phyloP scores from a whole-genome alignment of 2,113 vertebrate genomes.

The Anguilla japonica region DNA sequence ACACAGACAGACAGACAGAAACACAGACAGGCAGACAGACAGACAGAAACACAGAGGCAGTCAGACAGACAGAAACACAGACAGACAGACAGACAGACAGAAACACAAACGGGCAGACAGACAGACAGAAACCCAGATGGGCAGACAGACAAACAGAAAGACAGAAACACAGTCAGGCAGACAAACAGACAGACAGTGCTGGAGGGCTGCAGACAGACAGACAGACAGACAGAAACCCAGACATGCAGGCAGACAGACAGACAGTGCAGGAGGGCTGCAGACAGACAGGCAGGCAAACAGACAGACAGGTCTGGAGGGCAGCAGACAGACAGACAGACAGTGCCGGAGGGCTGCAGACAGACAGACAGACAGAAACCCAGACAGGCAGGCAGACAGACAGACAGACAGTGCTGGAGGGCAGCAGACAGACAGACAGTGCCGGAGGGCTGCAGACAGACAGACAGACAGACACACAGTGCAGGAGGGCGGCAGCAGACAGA shows the following conservation, averaged over 20 bases:
- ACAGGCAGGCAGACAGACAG: background rate
- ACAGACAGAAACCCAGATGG: background rate
- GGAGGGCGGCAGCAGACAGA: too few species aligned
- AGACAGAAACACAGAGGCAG: background rate
- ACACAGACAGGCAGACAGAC: too few species aligned
- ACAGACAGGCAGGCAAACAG: too few species aligned
- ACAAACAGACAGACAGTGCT: background rate
- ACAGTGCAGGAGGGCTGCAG: too few species aligned
- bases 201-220: background rate
- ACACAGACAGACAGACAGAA: too few species aligned
- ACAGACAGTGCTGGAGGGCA: background rate
- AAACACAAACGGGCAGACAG: background rate
- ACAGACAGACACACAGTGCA: too few species aligned
- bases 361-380: background rate
- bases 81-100: too few species aligned
- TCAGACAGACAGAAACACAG: background rate
- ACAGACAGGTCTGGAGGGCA: too few species aligned
- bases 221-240: background rate
- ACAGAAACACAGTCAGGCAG: background rate
- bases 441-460: background rate
- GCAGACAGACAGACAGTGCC: background rate
- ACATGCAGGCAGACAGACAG: background rate
- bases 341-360: too few species aligned
- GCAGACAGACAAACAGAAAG: too few species aligned
- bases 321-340: too few species aligned